Evolutionary conservation across 2,797 vertebrate species (phyloP), one percentile per base, ranked within the genome.

Genomic region (Phataginus tetradactyla): DNA sequence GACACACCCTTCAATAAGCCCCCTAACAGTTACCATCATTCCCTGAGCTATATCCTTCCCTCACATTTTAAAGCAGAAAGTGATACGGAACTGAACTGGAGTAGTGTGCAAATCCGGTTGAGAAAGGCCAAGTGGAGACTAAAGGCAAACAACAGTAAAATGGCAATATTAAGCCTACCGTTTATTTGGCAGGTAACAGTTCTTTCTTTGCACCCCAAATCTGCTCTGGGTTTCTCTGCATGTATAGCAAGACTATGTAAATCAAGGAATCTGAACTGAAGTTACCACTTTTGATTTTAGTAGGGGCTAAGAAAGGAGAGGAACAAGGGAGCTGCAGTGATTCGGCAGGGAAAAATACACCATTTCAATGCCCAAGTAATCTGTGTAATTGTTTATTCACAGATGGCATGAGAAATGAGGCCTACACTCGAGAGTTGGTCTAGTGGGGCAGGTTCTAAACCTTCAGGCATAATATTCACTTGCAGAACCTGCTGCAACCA

Each of bases 251-350:
- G 63, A 39, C 45, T 85, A 77, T 66, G 34, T 78, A 79, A 88
- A 77, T 55, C 9, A 29, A 78, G 27, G 45, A 29, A 64, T 34
- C 51, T 74, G 86, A 94, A 74, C 4, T 51, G 64, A 95, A 93
- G 8, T 84, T 68, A 86, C 2, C 14, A 81, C 61, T 96, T 95
- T 86, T 29, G n/a, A n/a, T 55, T 80, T 93, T 51, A 86, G 21
- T 18, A 78, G 21, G 20, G n/a, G n/a, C 34, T 88, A 57, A 45
- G 32, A 77, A 95, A 89, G 59, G 34, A 55, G 84, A 92, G 17
- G 27, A 80, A 29, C 37, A 3, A 59, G 9, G 59, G 27, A 63
- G 12, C 21, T 12, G 77, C 0, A 13, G 9, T 59, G n/a, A 91
- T 71, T 92, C 74, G 17, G 57, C 29, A 69, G 12, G 51, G 21